Base-by-base conservation (phyloP, 2,113 vertebrate species). In the Thunnus maccoyii region DNA sequence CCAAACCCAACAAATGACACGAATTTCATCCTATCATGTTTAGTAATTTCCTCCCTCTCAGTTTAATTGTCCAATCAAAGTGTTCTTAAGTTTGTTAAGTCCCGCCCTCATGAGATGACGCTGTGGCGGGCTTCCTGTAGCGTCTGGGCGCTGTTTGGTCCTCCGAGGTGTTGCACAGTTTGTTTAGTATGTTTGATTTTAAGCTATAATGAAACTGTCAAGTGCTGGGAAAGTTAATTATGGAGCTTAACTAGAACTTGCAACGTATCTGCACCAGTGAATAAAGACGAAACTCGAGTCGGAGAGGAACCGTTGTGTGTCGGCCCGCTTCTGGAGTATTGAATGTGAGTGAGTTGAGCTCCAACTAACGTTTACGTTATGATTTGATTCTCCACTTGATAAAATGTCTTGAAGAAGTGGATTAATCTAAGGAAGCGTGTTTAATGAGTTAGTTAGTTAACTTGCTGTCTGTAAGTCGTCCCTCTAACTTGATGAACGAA, bases 41-140 rank as follows among this genome's bases (percentile, higher is more conserved):
- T 1, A 1, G 55, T 0, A 0, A 14, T 72, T 36, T 56, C 50
- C 50, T 50, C 9, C 14, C 22, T 30, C 51, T 4, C 3, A 3
- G 11, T 20, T 44, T 7, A 12, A 1, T 13, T 66, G 22, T 8
- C 92, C 92, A 94, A 93, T 93, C 70, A 90, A 0, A 72, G 6
- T 1, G 3, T 3, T 4, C 1, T 3, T 5, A 57, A 67, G 8
- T 36, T n/a, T 4, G 2, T 41, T 20, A 80, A 71, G 70, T 66
- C 80, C 88, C 88, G 78, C 93, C 92, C 72, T n/a, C 1, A 0
- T 3, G 14, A 50, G 48, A 70, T 90, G 87, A 91, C 88, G 78
- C 71, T 83, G 6, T 81, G 50, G 93, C 94, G 94, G 91, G 92
- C 93, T 94, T 95, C 94, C 93, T 93, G 92, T 90, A 63, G 71